Evolutionary conservation across 2,113 vertebrate species (phyloP).

Genomic region (Phaetusa simplex): DNA sequence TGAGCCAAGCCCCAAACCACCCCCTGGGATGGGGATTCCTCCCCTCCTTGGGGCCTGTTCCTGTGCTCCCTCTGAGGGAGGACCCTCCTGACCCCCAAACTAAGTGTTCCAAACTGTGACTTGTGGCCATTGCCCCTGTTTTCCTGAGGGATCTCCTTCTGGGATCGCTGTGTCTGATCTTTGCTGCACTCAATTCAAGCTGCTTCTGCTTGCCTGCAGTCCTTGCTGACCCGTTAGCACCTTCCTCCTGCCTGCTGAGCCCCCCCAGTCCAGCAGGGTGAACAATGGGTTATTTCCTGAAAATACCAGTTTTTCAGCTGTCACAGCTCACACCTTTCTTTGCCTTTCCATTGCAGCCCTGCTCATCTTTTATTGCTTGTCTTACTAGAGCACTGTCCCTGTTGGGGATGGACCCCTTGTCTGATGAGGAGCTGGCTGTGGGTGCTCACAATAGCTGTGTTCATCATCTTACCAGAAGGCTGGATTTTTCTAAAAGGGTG

Average conservation of each 20-base stretch:
- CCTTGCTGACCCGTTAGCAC: not conserved
- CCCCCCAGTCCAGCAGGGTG: not conserved
- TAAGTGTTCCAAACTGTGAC: not conserved
- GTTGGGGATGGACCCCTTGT: rapidly evolving
- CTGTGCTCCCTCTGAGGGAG: not conserved
- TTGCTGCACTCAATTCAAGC: not conserved
- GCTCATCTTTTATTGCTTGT: not conserved
- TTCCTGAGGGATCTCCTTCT: not conserved
- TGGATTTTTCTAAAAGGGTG: not conserved
- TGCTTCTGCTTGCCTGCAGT: not conserved
- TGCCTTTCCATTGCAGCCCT: not conserved
- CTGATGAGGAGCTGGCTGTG: not conserved
- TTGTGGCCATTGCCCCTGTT: not conserved
- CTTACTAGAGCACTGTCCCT: rapidly evolving
- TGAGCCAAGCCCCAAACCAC: not conserved
- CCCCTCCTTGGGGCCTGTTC: not conserved
- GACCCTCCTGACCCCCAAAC: not conserved
- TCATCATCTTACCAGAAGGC: not conserved
- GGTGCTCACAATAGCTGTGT: rapidly evolving
- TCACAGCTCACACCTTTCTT: not conserved
- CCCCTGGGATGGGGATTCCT: not conserved
- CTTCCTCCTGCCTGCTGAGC: not conserved
- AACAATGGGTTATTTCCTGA: not conserved
- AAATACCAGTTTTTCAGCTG: not conserved
- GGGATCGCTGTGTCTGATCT: not conserved